Percentiles rank a stretch among this genome's conserved stretches.
phyloP scores from a whole-genome alignment of 2,888 invertebrate genomes.

The Plebejus anna region DNA sequence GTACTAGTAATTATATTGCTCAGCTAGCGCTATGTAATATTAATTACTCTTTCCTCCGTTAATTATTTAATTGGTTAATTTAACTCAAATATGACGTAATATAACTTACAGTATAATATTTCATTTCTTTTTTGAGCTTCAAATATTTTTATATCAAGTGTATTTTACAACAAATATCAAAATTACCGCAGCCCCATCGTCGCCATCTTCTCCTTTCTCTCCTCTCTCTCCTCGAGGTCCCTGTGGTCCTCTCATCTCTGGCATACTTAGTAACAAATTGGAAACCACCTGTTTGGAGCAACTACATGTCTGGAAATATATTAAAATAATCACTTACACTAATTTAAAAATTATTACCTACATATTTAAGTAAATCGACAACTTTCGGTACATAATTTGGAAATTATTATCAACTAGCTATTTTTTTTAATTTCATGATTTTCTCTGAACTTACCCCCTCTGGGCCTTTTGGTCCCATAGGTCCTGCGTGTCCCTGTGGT shows the following conservation, averaged over 20 bases:
- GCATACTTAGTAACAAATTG: constrained; percentile 51
- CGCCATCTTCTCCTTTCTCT: constrained; percentile 48
- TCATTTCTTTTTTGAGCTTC: no score
- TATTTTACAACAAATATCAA: constrained; percentile 30
- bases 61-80: no score
- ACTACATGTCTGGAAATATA: constrained; percentile 49
- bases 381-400: no score
- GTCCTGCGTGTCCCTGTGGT: constrained; percentile 81
- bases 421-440: not conserved
- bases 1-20: no score
- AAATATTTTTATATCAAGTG: no score
- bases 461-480: constrained; percentile 78
- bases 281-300: constrained; percentile 56
- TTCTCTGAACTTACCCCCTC: constrained; percentile 42
- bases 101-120: no score
- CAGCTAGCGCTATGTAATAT: no score
- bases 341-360: no score
- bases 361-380: no score
- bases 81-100: no score
- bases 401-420: no score
- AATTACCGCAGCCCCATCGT: constrained; percentile 46
- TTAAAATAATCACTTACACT: not conserved
- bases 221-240: constrained; percentile 67
- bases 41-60: no score
- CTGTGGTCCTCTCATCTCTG: constrained; percentile 72